phyloP scores from a whole-genome alignment of 1,140 invertebrate genomes.

The Araneus ventricosus region DNA sequence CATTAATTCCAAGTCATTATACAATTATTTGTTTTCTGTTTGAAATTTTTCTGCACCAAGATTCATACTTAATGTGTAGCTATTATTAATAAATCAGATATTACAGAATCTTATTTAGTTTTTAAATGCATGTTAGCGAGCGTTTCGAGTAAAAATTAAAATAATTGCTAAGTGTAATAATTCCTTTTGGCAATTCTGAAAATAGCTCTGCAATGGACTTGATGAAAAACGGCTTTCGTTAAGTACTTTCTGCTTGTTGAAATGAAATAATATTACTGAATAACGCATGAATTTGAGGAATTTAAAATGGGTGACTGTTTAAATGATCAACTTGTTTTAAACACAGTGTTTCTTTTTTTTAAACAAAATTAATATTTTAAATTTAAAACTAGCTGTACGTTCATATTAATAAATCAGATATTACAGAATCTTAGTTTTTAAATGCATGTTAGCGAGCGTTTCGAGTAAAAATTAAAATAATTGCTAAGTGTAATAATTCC shows the following conservation, averaged over 20 bases:
- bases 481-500: background rate
- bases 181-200: background rate
- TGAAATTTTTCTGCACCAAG: background rate
- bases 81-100: background rate
- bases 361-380: too few relatives aligned
- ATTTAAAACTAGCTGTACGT: too few relatives aligned
- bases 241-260: slow-evolving; percentile 2
- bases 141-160: background rate
- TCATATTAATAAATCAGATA: too few relatives aligned
- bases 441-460: too few relatives aligned
- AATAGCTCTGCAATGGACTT: background rate
- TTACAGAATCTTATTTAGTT: background rate
- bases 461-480: background rate
- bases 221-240: background rate
- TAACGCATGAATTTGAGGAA: too few relatives aligned
- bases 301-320: too few relatives aligned
- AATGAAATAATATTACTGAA: background rate
- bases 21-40: background rate
- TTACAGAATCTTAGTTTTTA: too few relatives aligned
- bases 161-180: background rate
- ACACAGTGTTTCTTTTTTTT: too few relatives aligned
- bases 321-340: too few relatives aligned
- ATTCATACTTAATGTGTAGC: background rate
- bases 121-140: background rate
- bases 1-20: background rate